Percentiles rank a stretch among this genome's conserved stretches.
phyloP scores from a whole-genome alignment of 1,140 invertebrate genomes.

The Aphelenchoides fujianensis region DNA sequence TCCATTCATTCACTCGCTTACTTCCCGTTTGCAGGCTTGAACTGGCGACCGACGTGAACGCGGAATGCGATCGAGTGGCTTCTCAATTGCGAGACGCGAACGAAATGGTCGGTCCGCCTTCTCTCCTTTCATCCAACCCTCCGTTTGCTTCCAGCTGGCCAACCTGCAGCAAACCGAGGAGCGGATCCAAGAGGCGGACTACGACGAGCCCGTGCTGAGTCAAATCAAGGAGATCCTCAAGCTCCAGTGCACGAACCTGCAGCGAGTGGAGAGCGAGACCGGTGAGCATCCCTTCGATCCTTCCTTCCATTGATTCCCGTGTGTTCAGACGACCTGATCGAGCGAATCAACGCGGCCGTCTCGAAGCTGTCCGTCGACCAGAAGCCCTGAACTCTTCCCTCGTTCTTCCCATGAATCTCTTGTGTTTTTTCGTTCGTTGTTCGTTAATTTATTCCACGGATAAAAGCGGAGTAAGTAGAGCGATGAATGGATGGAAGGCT shows the following conservation, averaged over 20 bases:
- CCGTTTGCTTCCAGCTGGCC: neutral
- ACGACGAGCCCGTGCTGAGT: neutral
- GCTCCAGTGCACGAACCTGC: neutral
- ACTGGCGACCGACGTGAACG: neutral
- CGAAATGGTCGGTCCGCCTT: neutral
- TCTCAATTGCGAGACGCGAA: neutral
- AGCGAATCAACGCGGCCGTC: slow-evolving; percentile 37
- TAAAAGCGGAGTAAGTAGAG: neutral
- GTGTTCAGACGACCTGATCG: slow-evolving; percentile 16
- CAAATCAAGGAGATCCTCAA: neutral
- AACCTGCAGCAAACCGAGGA: neutral
- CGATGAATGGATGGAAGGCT: too few species aligned
- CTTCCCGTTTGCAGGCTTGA: too few species aligned
- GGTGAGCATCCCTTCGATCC: neutral
- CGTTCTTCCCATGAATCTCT: neutral
- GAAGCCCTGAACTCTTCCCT: neutral
- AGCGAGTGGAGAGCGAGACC: neutral
- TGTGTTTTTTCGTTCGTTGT: neutral
- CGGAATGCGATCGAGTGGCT: neutral
- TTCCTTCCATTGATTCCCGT: neutral
- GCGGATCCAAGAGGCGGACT: neutral
- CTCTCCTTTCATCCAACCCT: neutral
- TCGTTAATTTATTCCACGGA: neutral
- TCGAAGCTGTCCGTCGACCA: slow-evolving; percentile 29
- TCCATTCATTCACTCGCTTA: too few species aligned